Percentiles rank a stretch among this genome's conserved stretches.
phyloP scores from a whole-genome alignment of 1,140 invertebrate genomes.

The Chrysomallon squamiferum region DNA sequence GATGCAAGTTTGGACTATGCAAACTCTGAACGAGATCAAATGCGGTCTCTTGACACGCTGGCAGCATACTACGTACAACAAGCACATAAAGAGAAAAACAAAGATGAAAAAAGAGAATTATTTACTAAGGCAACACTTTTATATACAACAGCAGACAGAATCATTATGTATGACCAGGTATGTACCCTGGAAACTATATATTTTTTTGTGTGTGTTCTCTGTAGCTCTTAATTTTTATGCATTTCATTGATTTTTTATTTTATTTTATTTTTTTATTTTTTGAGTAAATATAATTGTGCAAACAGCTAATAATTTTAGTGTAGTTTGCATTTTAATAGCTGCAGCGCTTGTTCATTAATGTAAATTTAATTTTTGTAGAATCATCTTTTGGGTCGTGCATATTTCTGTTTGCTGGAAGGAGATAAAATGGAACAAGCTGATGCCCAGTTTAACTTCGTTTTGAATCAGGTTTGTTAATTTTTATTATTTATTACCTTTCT shows the following conservation, averaged over 20 bases:
- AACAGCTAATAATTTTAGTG: no score
- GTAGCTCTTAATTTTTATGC: no score
- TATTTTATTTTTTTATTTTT: neutral
- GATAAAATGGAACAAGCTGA: conserved; percentile 99
- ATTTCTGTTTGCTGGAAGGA: conserved; percentile 96
- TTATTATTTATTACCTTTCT: neutral
- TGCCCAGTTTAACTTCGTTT: conserved; percentile 99
- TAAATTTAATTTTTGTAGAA: conserved; percentile 70
- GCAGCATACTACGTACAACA: conserved; percentile 98
- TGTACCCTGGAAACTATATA: neutral
- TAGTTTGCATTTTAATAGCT: no score
- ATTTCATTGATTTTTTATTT: neutral
- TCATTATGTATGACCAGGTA: conserved; percentile 99
- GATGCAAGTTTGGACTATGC: conserved; percentile 89
- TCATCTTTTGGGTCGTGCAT: conserved; percentile 95
- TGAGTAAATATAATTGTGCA: neutral
- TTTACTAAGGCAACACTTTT: conserved; percentile 96
- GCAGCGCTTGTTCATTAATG: no score
- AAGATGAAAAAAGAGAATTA: conserved; percentile 92
- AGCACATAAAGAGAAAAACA: conserved; percentile 92
- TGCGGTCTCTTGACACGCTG: conserved; percentile 93
- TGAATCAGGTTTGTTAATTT: conserved; percentile 72
- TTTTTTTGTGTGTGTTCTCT: conserved; percentile 29
- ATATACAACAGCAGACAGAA: conserved; percentile 98
- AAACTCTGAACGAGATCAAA: conserved; percentile 96